A percentile compares a stretch with the other conserved stretches of the same genome.
Evolutionary conservation across 2,113 vertebrate species (phyloP).

Genomic region (Trichomycterus rosablanca): DNA sequence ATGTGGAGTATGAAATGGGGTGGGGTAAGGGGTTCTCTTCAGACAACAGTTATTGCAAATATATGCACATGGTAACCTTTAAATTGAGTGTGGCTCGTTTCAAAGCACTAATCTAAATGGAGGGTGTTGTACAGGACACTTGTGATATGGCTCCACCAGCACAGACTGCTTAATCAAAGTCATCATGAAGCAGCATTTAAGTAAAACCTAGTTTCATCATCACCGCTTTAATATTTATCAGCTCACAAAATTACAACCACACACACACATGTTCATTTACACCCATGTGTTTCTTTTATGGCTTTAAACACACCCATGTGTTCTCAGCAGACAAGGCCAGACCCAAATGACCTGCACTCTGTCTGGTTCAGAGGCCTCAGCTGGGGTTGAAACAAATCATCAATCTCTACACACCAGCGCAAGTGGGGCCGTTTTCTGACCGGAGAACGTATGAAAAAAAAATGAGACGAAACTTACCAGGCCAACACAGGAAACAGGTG

Average conservation of each 20-base stretch:
- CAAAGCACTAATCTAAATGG: constrained; percentile 72
- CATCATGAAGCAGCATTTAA: constrained; percentile 8
- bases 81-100: constrained; percentile 68
- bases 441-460: constrained; percentile 29
- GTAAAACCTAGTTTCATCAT: neutral
- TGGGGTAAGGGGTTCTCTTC: neutral
- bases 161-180: constrained; percentile 46
- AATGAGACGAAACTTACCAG: constrained; percentile 30
- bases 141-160: constrained; percentile 50
- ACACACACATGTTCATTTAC: too few species aligned
- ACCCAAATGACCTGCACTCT: constrained; percentile 54
- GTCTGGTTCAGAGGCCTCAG: constrained; percentile 46
- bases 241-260: too few species aligned
- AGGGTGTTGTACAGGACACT: constrained; percentile 62
- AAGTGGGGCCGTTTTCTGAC: constrained; percentile 8
- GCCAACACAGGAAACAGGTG: constrained; percentile 23
- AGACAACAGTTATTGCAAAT: constrained; percentile 67
- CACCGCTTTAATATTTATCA: neutral
- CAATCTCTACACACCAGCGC: constrained; percentile 49
- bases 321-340: constrained; percentile 42
- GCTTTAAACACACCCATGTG: constrained; percentile 15
- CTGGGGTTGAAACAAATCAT: constrained; percentile 47
- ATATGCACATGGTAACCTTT: constrained; percentile 72
- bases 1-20: constrained; percentile 48
- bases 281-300: constrained; percentile 1